Base-by-base conservation (phyloP, 92 coral and sea anemone species). In the Paragorgia papillata region DNA sequence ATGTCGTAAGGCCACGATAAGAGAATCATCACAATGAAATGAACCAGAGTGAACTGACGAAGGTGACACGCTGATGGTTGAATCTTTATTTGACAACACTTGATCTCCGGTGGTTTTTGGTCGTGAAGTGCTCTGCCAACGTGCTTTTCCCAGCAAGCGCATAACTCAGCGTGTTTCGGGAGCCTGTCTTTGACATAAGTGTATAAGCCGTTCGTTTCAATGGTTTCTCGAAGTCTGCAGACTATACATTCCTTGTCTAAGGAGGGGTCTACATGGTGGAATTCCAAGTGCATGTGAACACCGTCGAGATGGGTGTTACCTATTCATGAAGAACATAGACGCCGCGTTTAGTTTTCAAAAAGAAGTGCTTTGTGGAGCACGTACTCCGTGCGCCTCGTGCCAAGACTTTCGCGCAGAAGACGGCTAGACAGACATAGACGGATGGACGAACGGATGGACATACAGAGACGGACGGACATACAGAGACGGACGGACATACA, bases 1-100 rank as follows among this genome's bases (percentile, higher is more conserved):
- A 46, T 24, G 1, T 67, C 74, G 39, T 67, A 67, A 48, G 74
- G 74, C 74, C 74, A 67, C 0, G 74, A 67, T 33, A 67, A 35
- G 9, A 67, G 30, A 67, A 67, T 48, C 58, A 67, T 48, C 1
- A 29, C 26, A 24, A 46, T 28, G 14, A 25, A 67, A 48, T 67
- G 74, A 22, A 46, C 58, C 3, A 67, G 58, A 22, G 18, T 67
- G 25, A 67, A 67, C 1, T 26, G 34, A 2, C 74, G 57, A 5
- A 67, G 33, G 20, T 67, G 74, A 48, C 74, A 67, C 7, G 31
- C 3, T 4, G 73, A 65, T 8, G 53, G 73, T 19, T 65, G 73
- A 41, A 65, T 65, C 13, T 37, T 19, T 17, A 65, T 17, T 7
- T 65, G 19, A 37, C 73, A 65, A 39, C 73, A 65, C 14, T 2